Conservation (phyloP, 1,140 invertebrate species). For the Scaptomyza montana region DNA sequence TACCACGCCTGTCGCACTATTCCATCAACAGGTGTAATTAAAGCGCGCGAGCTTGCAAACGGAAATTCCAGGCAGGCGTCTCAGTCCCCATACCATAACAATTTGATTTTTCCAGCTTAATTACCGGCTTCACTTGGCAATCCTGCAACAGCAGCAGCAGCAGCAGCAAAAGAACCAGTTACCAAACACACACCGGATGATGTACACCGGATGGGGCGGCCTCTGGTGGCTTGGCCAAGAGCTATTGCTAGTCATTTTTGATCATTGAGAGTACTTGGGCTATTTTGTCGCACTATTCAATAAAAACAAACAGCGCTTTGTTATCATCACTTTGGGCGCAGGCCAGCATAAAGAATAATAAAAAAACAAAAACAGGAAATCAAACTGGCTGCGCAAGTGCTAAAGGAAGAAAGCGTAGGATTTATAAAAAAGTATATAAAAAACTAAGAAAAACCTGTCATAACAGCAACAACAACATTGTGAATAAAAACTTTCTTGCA, state of each 20-base stretch:
- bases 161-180: constrained; percentile 54
- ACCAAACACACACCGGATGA: constrained; percentile 74
- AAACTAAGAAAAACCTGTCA: constrained; percentile 26
- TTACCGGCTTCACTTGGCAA: constrained; percentile 57
- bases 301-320: constrained; percentile 35
- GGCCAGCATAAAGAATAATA: constrained; percentile 23
- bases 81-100: constrained; percentile 53
- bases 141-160: constrained; percentile 45
- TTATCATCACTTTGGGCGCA: constrained; percentile 64
- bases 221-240: constrained; percentile 44
- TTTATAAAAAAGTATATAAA: constrained; percentile 14
- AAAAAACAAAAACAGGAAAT: constrained; percentile 59
- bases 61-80: constrained; percentile 76
- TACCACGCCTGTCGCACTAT: constrained; percentile 54
- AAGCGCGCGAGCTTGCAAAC: constrained; percentile 55
- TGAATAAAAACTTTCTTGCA: constrained; percentile 17
- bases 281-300: constrained; percentile 52
- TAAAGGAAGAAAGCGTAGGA: constrained; percentile 41
- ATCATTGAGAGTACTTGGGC: constrained; percentile 6
- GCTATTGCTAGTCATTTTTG: constrained; percentile 30
- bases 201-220: constrained; percentile 67
- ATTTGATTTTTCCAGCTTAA: constrained; percentile 70
- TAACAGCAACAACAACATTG: constrained; percentile 29
- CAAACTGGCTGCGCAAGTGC: constrained; percentile 70
- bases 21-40: constrained; percentile 72